phyloP scores from a whole-genome alignment of 2,888 invertebrate genomes.

The Pycnomerus fuliginosus region DNA sequence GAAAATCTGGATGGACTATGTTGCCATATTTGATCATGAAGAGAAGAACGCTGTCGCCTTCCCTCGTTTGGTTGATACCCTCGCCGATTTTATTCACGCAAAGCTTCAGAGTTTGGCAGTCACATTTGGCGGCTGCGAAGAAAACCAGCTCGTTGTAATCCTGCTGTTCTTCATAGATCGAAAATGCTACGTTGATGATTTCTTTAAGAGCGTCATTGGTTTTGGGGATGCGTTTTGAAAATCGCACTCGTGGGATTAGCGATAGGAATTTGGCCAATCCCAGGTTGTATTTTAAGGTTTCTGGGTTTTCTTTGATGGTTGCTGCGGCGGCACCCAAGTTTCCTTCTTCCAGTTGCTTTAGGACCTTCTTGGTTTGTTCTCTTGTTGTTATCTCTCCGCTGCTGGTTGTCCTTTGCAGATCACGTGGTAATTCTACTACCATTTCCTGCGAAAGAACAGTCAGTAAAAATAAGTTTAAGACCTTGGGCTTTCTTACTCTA shows the following conservation, averaged over 20 bases:
- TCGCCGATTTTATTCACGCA: slow-evolving; percentile 5
- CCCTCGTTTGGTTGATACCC: slow-evolving; percentile 14
- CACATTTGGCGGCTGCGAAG: slow-evolving; percentile 18
- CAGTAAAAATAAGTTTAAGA: too few species aligned
- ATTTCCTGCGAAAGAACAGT: too few species aligned
- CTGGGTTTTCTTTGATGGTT: slow-evolving; percentile 6
- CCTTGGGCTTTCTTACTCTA: too few species aligned
- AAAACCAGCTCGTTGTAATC: slow-evolving; percentile 12
- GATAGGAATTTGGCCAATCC: slow-evolving; percentile 9
- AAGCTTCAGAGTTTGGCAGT: slow-evolving; percentile 5
- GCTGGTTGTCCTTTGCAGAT: too few species aligned
- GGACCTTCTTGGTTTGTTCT: slow-evolving; percentile 4
- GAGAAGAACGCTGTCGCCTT: slow-evolving; percentile 12
- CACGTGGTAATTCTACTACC: too few species aligned
- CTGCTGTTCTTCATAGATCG: slow-evolving; percentile 8
- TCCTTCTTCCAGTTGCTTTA: slow-evolving; percentile 5
- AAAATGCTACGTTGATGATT: slow-evolving; percentile 11
- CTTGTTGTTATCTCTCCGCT: slow-evolving; percentile 4
- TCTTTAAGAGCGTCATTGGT: slow-evolving; percentile 8
- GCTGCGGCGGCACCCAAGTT: slow-evolving; percentile 5
- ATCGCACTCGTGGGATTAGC: slow-evolving; percentile 4
- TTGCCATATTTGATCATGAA: slow-evolving; percentile 19
- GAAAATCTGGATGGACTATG: slow-evolving; percentile 41
- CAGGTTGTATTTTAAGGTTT: slow-evolving; percentile 11
- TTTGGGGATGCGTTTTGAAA: slow-evolving; percentile 10